Conservation (phyloP, 1,140 invertebrate species). For the Cherax quadricarinatus region DNA sequence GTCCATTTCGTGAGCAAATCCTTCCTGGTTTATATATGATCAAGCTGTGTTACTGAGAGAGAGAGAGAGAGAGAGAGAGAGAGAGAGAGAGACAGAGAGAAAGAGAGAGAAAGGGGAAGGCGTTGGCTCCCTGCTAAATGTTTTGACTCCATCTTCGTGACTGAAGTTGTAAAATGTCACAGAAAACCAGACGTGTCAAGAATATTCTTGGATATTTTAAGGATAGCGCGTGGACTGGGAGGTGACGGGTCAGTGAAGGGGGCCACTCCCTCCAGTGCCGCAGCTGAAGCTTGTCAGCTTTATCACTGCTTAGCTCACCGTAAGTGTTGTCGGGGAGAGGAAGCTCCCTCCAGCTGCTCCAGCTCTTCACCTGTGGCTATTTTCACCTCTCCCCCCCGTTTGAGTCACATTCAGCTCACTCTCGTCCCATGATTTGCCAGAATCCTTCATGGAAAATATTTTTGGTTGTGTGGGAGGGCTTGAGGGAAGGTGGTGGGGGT, state of each 20-base stretch:
- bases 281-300: not conserved
- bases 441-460: slow-evolving; percentile 59
- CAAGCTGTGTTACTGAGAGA: not conserved
- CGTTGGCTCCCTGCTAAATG: not conserved
- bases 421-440: slow-evolving; percentile 52
- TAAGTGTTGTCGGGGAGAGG: not conserved
- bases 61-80: not conserved
- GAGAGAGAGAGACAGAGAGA: not conserved
- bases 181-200: not conserved
- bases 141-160: too few relatives aligned
- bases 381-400: slow-evolving; percentile 25
- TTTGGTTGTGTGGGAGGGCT: slow-evolving; percentile 19
- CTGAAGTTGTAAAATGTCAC: not conserved
- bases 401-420: slow-evolving; percentile 26
- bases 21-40: too few relatives aligned
- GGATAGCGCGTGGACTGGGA: not conserved
- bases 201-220: not conserved
- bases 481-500: not conserved
- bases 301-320: not conserved
- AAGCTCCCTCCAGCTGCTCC: not conserved
- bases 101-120: not conserved
- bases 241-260: not conserved
- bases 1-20: too few relatives aligned
- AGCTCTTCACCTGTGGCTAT: slow-evolving; percentile 29
- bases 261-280: not conserved